Conservation (phyloP, 2,797 vertebrate genomes). For the Fratercula arctica region DNA sequence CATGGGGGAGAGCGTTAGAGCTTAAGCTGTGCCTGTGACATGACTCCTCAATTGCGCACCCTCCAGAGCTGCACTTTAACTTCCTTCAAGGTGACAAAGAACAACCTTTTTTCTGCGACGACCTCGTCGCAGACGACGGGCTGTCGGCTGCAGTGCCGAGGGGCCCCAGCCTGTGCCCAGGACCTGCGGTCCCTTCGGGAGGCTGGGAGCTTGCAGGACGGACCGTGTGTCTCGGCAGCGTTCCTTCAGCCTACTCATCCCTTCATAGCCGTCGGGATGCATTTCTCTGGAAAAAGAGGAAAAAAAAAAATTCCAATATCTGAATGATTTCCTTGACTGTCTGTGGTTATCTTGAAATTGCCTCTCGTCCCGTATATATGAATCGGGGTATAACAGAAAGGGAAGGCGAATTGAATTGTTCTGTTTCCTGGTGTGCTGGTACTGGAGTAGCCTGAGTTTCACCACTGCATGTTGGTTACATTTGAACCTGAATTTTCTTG, state of each 20-base stretch:
- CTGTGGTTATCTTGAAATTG: not conserved
- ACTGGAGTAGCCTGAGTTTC: not conserved
- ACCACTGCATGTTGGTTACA: not conserved
- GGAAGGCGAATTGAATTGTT: not conserved
- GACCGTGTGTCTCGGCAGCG: rapidly evolving
- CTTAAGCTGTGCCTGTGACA: no score
- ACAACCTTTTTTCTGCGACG: not conserved
- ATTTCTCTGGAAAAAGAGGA: not conserved
- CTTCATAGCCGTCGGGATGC: not conserved
- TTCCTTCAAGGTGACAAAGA: not conserved
- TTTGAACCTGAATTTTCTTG: not conserved
- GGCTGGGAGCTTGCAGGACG: not conserved
- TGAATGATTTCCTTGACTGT: not conserved
- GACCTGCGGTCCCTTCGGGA: rapidly evolving
- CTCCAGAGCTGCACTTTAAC: not conserved
- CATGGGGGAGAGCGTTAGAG: not conserved
- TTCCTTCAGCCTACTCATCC: not conserved
- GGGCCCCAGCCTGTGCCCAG: rapidly evolving
- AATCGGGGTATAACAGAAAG: not conserved
- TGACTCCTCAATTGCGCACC: not conserved
- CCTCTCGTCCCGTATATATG: not conserved
- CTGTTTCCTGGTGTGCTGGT: not conserved
- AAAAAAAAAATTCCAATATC: no score
- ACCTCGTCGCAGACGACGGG: no score
- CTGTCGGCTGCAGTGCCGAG: not conserved